Evolutionary conservation across 2,888 invertebrate species (phyloP), one percentile per base, ranked within the genome.

Genomic region (Epinotia brunnichana): DNA sequence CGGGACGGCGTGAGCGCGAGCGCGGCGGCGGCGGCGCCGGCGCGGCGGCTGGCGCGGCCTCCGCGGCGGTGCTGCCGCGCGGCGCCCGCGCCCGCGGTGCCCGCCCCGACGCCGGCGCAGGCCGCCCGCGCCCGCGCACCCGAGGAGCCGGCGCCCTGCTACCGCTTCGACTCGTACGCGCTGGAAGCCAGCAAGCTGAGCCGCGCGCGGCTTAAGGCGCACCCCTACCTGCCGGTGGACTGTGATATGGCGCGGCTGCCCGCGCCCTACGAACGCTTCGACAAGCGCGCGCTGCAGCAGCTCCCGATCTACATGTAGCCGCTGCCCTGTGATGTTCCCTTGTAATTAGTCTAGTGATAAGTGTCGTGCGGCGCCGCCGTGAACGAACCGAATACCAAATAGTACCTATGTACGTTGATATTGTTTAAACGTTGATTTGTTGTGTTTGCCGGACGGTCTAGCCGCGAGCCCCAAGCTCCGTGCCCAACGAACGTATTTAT

Each of bases 221-320:
- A 87, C 78, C 88, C 88, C 60, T 88, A 87, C 85, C 79, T 82
- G 81, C 81, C 81, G 77, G 79, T 89, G 83, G 89, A 90, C 89
- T 91, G 92, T 88, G 92, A 91, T 88, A 88, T 90, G 61, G 90
- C 87, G 83, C 90, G 89, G 84, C 87, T 89, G 85, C 87, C 88
- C 81, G 83, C 83, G 83, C 90, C 85, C 85, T 90, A 87, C 85
- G 92, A 92, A 78, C 92, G 92, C 85, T 91, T 91, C 86, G 92
- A 91, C 89, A 90, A 90, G 88, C 91, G 92, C 79, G 87, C 91
- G 82, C 88, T 92, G 87, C 92, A 90, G 86, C 92, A 92, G 91
- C 90, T 92, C 87, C 92, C 92, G 71, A 90, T 92, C 87, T 92
- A 91, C 91, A 90, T 92, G 92, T 92, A 91, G 90, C 87, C 80